Evolutionary conservation across 2,888 invertebrate species (phyloP), one percentile per base, ranked within the genome.

Genomic region (Byasa hedistus): DNA sequence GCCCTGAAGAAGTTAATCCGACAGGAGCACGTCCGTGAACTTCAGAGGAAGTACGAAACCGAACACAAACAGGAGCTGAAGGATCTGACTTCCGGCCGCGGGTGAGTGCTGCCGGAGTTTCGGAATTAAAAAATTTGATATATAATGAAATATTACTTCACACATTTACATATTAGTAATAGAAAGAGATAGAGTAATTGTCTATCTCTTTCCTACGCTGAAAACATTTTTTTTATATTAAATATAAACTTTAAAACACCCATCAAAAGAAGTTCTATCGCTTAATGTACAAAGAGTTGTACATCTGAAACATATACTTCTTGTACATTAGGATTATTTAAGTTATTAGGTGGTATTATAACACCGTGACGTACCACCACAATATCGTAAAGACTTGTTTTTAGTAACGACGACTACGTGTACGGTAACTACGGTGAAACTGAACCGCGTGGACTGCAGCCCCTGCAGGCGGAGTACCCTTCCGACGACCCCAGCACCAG

Each of bases 1-100:
- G 94, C 95, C 72, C 90, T 97, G 63, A 96, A 96, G 91, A 96
- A 96, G 76, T 81, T 97, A 72, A 95, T 96, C 75, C 93, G 95
- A 62, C 95, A 94, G 39, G 96, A 97, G 78, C 93, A 96, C 58
- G 94, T 95, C 1, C 93, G 95, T 57, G 96, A 96, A 77, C 86
- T 96, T 69, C 94, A 95, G 76, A 93, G 96, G 80, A 96, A 96
- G 81, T 93, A 95, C 71, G 93, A 94, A 70, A 94, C 94, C 0
- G 96, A 96, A 72, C 96, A 96, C 80, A 93, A 94, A 68, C 95
- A 94, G 67, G 95, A 95, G 12, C 84, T 95, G 0, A 95, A 94
- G 76, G 95, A 95, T 66, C 88, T 94, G 57, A 91, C 93, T 0
- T 92, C 93, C 68, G 93, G 93, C 24, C 91, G 93, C 73, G 89